These are phyloP conservation scores for Acyrthosiphon pisum DNA, from an alignment of 1,140 invertebrate genomes.

Conservation along the genomic window DNA sequence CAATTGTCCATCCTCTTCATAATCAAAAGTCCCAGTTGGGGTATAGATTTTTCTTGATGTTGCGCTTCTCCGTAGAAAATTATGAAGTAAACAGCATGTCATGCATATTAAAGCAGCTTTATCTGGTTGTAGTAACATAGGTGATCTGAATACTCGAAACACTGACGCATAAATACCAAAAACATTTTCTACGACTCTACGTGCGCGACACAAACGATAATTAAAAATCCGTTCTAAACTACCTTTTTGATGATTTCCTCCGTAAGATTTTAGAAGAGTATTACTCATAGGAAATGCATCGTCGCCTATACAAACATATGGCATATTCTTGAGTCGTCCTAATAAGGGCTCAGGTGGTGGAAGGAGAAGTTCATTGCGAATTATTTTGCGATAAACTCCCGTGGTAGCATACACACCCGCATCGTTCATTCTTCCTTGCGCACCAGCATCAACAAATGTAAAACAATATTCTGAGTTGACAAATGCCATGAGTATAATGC, in stretches of 20 bases:
- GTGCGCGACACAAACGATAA: constrained; percentile 62
- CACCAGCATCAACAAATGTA: constrained; percentile 59
- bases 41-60: constrained; percentile 53
- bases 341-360: constrained; percentile 22
- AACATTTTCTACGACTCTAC: constrained; percentile 64
- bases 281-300: constrained; percentile 65
- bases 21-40: no score
- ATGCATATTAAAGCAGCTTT: constrained; percentile 54
- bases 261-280: constrained; percentile 65
- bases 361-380: constrained; percentile 58
- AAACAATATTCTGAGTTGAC: constrained; percentile 60
- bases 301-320: constrained; percentile 64
- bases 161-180: constrained; percentile 62
- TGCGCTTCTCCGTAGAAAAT: constrained; percentile 57
- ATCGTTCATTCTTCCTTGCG: constrained; percentile 62
- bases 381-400: constrained; percentile 59
- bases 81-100: constrained; percentile 52
- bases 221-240: constrained; percentile 63
- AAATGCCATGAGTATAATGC: constrained; percentile 59
- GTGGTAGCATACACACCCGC: constrained; percentile 63
- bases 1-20: no score
- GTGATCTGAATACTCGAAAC: constrained; percentile 58
- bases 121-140: constrained; percentile 57
- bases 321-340: neutral
- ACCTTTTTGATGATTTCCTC: constrained; percentile 64